Conservation (phyloP, 2,888 invertebrate species). For the Meganola albula region DNA sequence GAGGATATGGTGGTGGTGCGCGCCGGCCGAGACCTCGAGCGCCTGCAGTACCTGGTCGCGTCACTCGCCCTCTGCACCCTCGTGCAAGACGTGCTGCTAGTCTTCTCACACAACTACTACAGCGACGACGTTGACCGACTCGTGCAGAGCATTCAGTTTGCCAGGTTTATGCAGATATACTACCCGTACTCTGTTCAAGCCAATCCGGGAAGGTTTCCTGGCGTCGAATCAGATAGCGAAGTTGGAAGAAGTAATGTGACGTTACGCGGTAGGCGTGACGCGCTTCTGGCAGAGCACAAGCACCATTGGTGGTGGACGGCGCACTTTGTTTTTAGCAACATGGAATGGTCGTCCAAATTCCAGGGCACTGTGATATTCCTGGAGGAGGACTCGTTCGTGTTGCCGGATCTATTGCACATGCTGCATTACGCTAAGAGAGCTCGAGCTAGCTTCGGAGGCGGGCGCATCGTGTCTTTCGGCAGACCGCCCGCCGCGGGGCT, state of each 20-base stretch:
- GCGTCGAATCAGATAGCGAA: conserved; percentile 31
- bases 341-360: conserved; percentile 25
- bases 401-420: conserved; percentile 43
- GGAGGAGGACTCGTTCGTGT: conserved; percentile 40
- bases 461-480: conserved; percentile 38
- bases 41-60: conserved; percentile 37
- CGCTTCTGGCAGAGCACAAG: conserved; percentile 35
- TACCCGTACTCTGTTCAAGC: conserved; percentile 46
- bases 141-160: conserved; percentile 37
- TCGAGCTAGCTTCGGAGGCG: conserved; percentile 26
- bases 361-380: conserved; percentile 38
- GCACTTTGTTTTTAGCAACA: conserved; percentile 34
- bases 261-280: conserved; percentile 25
- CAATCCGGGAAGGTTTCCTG: conserved; percentile 36
- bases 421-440: conserved; percentile 27
- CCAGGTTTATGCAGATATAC: conserved; percentile 48
- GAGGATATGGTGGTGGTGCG: conserved; percentile 33
- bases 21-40: conserved; percentile 29
- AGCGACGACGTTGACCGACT: conserved; percentile 33
- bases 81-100: conserved; percentile 32
- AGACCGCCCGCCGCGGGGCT: conserved; percentile 19
- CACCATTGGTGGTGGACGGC: conserved; percentile 59
- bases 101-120: conserved; percentile 49
- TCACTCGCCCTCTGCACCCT: conserved; percentile 35
- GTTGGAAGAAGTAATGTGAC: too few species aligned